Conservation (phyloP, 2,113 vertebrate species). For the Aramus guarauna region DNA sequence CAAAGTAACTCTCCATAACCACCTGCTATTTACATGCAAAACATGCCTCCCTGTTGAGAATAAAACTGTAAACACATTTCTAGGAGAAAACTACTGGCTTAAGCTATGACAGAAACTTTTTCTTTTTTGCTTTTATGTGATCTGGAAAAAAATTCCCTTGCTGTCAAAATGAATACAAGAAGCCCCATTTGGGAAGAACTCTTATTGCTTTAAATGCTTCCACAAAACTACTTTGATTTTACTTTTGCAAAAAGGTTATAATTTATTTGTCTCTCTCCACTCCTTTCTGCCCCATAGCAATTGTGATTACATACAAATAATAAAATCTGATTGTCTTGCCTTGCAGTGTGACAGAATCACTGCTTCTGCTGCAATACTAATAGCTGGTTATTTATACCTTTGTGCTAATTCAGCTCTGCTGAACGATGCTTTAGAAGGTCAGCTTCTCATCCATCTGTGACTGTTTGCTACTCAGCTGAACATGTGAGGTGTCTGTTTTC, state of each 20-base stretch:
- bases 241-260: slow-evolving; percentile 37
- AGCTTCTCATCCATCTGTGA: slow-evolving; percentile 27
- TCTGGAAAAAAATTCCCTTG: not conserved
- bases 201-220: slow-evolving; percentile 10
- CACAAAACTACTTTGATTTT: slow-evolving; percentile 14
- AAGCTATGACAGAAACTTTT: slow-evolving; percentile 34
- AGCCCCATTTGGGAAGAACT: slow-evolving; percentile 5
- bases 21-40: slow-evolving; percentile 71
- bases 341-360: not conserved
- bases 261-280: slow-evolving; percentile 48
- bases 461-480: not conserved
- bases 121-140: not conserved
- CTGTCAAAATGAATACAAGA: not conserved
- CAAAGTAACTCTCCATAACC: slow-evolving; percentile 56
- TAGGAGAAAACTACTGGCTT: slow-evolving; percentile 36
- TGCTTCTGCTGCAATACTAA: slow-evolving; percentile 4
- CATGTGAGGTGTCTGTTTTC: not conserved
- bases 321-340: slow-evolving; percentile 9
- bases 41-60: slow-evolving; percentile 63
- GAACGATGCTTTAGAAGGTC: slow-evolving; percentile 29
- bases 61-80: slow-evolving; percentile 68
- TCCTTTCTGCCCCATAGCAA: slow-evolving; percentile 1
- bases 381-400: slow-evolving; percentile 27
- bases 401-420: slow-evolving; percentile 30
- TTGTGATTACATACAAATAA: slow-evolving; percentile 33